Evolutionary conservation across 2,888 invertebrate species (phyloP).

Genomic region (Tipula unca): DNA sequence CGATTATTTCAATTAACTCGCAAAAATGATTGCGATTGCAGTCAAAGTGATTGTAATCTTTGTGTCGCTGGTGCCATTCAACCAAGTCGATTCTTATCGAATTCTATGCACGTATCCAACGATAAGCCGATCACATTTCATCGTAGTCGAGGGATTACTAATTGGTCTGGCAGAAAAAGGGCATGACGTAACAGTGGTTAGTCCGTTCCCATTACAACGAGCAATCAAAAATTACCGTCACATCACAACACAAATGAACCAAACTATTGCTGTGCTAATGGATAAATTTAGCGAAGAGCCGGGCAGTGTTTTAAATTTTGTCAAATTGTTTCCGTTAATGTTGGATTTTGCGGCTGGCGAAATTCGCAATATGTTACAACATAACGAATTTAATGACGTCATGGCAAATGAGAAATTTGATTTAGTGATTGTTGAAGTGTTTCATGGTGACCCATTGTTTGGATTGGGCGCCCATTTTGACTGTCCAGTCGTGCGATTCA

Average conservation of each 20-base stretch:
- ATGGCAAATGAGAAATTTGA: background rate
- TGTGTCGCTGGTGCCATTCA: background rate
- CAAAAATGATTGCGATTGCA: background rate
- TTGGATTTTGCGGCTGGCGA: background rate
- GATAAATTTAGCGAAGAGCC: background rate
- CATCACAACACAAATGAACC: background rate
- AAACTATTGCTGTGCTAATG: background rate
- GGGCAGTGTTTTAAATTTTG: background rate
- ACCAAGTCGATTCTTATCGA: background rate
- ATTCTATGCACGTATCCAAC: background rate
- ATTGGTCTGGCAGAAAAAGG: background rate
- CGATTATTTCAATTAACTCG: too few species aligned
- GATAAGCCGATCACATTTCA: background rate
- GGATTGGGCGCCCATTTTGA: background rate
- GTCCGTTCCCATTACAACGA: background rate
- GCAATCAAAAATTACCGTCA: background rate
- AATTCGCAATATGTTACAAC: conserved; percentile 23
- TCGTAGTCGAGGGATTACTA: background rate
- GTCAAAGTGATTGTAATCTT: background rate
- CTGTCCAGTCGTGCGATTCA: background rate
- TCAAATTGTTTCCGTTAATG: background rate
- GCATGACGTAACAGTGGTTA: background rate
- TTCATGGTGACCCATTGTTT: conserved; percentile 26
- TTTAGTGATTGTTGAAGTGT: background rate
- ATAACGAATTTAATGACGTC: conserved; percentile 25